Evolutionary conservation across 2,113 vertebrate species (phyloP).

Genomic region (Falco punctatus): DNA sequence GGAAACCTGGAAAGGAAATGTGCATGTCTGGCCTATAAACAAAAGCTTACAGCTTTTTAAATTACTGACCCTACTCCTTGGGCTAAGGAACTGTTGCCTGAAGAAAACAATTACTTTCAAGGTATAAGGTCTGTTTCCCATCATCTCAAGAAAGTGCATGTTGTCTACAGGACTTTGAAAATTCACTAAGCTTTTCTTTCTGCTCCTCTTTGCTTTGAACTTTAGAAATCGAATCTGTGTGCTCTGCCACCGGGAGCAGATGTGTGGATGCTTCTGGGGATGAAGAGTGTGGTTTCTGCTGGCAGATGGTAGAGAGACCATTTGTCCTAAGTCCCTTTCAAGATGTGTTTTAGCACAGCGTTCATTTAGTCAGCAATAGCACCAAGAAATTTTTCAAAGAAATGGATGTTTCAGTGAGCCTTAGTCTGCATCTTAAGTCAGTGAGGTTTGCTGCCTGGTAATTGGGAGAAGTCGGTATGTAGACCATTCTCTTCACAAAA

Average conservation of each 20-base stretch:
- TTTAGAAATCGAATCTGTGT: not conserved
- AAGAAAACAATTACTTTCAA: not conserved
- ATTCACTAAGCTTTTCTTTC: not conserved
- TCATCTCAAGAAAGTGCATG: not conserved
- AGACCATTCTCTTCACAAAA: not conserved
- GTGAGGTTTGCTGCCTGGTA: not conserved
- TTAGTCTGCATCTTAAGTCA: not conserved
- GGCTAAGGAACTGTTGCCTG: not conserved
- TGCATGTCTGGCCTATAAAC: not conserved
- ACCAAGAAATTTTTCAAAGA: not conserved
- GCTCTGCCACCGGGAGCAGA: not conserved
- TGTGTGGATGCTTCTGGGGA: not conserved
- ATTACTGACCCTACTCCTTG: not conserved
- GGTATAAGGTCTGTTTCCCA: not conserved
- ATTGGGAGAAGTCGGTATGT: not conserved
- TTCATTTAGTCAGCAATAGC: not conserved
- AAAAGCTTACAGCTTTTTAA: not conserved
- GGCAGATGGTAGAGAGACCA: not conserved
- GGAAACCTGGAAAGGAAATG: not conserved
- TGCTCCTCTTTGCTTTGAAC: not conserved
- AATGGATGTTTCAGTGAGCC: not conserved
- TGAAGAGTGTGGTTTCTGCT: not conserved
- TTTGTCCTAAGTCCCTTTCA: rapidly evolving
- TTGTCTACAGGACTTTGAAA: not conserved
- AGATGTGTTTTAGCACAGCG: not conserved